These are phyloP conservation scores for Oncorhynchus nerka DNA, from an alignment of 2,113 vertebrate species.

Conservation along the genomic window DNA sequence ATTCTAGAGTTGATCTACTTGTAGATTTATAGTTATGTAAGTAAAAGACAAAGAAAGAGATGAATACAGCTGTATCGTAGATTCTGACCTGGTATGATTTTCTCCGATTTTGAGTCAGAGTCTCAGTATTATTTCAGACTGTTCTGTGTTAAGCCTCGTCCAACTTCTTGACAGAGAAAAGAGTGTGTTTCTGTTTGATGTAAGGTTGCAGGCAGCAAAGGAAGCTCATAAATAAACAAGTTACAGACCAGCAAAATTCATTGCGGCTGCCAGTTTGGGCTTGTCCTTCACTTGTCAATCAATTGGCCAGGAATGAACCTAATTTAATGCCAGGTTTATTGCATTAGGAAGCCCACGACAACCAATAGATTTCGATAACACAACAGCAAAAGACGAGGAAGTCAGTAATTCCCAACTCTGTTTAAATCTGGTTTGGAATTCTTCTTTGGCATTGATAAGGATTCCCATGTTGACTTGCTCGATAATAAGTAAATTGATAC, in stretches of 20 bases:
- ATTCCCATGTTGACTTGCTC: no score
- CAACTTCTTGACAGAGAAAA: not conserved
- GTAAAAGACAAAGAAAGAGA: no score
- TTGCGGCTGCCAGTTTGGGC: not conserved
- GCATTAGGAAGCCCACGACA: not conserved
- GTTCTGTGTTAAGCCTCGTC: not conserved
- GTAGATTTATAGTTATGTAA: no score
- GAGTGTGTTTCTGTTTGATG: not conserved
- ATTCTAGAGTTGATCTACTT: no score
- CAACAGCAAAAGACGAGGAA: no score
- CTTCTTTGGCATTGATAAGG: no score
- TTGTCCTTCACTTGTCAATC: slow-evolving; percentile 16
- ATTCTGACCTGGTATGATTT: no score
- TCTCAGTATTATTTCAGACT: not conserved
- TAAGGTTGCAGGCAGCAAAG: not conserved
- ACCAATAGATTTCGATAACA: no score
- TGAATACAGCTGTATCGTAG: no score
- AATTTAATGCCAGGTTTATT: not conserved
- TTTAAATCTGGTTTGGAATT: no score
- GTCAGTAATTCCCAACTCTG: no score
- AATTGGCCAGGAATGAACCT: not conserved
- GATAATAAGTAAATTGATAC: no score
- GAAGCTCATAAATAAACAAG: not conserved
- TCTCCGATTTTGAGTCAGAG: not conserved
- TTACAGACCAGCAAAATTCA: not conserved